These are phyloP conservation scores for Tetraodon nigroviridis DNA, from an alignment of 2,113 vertebrate species.

Conservation along the genomic window DNA sequence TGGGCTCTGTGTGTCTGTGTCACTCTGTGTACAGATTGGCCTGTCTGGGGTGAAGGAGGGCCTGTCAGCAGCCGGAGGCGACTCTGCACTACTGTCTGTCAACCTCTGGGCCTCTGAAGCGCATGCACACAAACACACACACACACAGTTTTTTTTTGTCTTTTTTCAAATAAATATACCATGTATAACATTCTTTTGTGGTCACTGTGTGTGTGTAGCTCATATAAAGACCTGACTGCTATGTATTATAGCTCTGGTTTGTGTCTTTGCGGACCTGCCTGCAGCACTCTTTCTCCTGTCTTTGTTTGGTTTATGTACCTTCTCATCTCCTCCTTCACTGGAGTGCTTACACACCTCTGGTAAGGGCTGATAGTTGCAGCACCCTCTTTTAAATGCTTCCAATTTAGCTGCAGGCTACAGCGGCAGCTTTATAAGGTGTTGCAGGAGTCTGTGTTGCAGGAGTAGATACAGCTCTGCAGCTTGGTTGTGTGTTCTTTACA, in stretches of 20 bases:
- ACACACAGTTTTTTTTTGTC: neutral
- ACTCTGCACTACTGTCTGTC: conserved; percentile 51
- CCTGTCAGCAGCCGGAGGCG: conserved; percentile 50
- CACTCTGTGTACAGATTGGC: conserved; percentile 64
- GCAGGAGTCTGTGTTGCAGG: conserved; percentile 38
- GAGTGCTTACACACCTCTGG: conserved; percentile 49
- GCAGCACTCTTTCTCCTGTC: neutral
- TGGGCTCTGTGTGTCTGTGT: conserved; percentile 52
- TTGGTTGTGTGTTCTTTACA: conserved; percentile 29
- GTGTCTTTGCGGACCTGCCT: conserved; percentile 9
- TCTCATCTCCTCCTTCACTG: conserved; percentile 30
- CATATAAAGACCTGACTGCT: neutral
- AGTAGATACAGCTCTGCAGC: conserved; percentile 17
- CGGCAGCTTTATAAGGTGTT: conserved; percentile 33
- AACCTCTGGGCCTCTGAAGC: conserved; percentile 22
- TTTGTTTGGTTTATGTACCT: conserved; percentile 26
- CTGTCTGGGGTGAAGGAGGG: conserved; percentile 61
- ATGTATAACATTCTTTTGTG: neutral
- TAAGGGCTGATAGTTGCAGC: conserved; percentile 52
- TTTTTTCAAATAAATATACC: too few relatives aligned
- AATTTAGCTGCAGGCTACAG: conserved; percentile 54
- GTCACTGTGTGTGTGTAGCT: conserved; percentile 14
- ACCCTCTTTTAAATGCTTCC: conserved; percentile 54
- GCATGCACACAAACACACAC: conserved; percentile 1
- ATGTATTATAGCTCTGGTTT: neutral